Conservation (phyloP, 2,888 invertebrate species). For the Pyrgus malvae region DNA sequence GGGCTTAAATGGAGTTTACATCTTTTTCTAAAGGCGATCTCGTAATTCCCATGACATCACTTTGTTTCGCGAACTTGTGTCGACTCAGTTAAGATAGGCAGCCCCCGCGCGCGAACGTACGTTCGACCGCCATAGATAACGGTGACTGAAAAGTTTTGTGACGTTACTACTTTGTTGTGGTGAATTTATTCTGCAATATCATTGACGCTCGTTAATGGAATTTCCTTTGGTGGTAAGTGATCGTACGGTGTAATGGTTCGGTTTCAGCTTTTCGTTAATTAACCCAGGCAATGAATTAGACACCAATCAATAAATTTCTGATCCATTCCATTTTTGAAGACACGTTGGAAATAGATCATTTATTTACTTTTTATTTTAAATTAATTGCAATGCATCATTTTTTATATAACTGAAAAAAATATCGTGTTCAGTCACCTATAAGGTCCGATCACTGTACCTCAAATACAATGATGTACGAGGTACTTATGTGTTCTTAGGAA, state of each 20-base stretch:
- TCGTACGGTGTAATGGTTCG: neutral
- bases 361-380: neutral
- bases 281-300: neutral
- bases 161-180: slow-evolving; percentile 7
- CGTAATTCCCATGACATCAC: slow-evolving; percentile 31
- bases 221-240: slow-evolving; percentile 7
- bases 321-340: neutral
- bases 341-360: neutral
- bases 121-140: neutral
- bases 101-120: slow-evolving; percentile 11
- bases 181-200: slow-evolving; percentile 3
- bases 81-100: slow-evolving; percentile 19
- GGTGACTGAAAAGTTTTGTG: slow-evolving; percentile 14
- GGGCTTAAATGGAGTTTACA: slow-evolving; percentile 15
- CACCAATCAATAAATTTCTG: slow-evolving; percentile 6
- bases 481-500: too few species aligned
- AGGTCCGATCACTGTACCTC: too few species aligned
- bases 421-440: too few species aligned
- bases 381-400: too few species aligned
- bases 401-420: too few species aligned
- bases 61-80: slow-evolving; percentile 24
- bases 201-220: slow-evolving; percentile 13
- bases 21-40: slow-evolving; percentile 19
- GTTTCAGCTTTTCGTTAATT: neutral
- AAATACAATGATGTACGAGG: too few species aligned